Conservation (phyloP, 2,113 vertebrate genomes). For the Calidris pygmaea region DNA sequence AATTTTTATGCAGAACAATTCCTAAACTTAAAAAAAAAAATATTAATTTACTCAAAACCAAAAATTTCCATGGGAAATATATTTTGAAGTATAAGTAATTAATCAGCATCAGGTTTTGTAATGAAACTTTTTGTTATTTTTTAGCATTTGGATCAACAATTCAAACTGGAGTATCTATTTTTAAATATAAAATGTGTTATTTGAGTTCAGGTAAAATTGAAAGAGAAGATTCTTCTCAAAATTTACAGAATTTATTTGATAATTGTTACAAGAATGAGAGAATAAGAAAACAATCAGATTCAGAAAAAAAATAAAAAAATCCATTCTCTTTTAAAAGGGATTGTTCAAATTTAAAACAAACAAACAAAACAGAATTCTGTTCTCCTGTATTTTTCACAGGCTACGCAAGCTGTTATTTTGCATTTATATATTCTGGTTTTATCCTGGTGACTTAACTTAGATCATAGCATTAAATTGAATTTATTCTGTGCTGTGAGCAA, state of each 20-base stretch:
- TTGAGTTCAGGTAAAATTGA: neutral
- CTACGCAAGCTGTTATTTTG: neutral
- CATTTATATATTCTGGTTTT: neutral
- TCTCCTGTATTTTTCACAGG: neutral
- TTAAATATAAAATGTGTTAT: neutral
- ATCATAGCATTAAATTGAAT: neutral
- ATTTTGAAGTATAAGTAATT: neutral
- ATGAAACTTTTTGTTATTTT: neutral
- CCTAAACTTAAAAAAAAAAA: neutral
- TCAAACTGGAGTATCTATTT: neutral
- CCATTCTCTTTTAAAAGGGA: neutral
- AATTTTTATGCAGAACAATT: neutral
- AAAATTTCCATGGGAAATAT: neutral
- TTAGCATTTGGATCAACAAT: neutral
- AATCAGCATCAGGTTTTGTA: fast-evolving
- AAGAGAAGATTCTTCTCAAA: neutral
- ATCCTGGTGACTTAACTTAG: neutral
- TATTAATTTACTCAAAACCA: fast-evolving
- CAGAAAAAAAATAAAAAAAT: neutral
- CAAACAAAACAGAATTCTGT: neutral
- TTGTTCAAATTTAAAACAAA: neutral
- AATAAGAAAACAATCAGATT: neutral
- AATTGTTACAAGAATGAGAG: neutral
- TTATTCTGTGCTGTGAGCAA: neutral
- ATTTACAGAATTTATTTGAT: neutral